Evolutionary conservation across 2,888 invertebrate species (phyloP), one percentile per base, ranked within the genome.

Genomic region (Pharmacophagus antenor): DNA sequence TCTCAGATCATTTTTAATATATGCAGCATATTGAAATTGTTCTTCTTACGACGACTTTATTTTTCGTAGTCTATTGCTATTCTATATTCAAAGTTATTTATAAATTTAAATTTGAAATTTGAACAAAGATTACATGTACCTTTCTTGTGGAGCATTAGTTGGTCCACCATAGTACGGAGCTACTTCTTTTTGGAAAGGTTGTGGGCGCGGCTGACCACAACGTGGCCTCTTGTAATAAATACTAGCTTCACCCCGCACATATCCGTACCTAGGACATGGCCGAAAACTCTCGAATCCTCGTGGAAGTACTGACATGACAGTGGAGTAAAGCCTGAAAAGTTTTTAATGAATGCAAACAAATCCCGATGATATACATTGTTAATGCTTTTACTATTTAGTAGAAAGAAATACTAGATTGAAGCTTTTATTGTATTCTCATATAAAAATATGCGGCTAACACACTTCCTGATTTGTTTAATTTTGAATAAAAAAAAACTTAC

Each of bases 121-220:
- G 8, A 10, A 27, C 17, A 5, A 23, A 50, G 5, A 27, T 22
- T 15, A 15, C 31, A 46, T 21, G 2, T 25, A 85, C 88, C 72
- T 78, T 63, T 82, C 82, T 56, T 67, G 46, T 10, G 88, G 88
- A 7, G 76, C 86, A 63, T 87, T 85, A 23, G 77, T 82, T 2
- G 85, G 84, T 27, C 72, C 80, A 2, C 78, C 72, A 63, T 70
- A 79, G 50, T 77, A 84, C 10, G 69, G 59, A 0, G 76, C 66
- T 15, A 68, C 67, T 67, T 88, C 88, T 56, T 70, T 78, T 64
- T 79, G 81, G 63, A 83, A 85, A 0, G 89, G 88, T 62, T 88
- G 87, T 1, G 80, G 85, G 25, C 88, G 72, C 0, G 89, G 89
- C 63, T 89, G 89, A 1, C 89, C 89, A 54, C 74, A 88, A 0